Evolutionary conservation across 2,888 invertebrate genomes (phyloP), one percentile per base, ranked within the genome.

Genomic region (Melanargia galathea): DNA sequence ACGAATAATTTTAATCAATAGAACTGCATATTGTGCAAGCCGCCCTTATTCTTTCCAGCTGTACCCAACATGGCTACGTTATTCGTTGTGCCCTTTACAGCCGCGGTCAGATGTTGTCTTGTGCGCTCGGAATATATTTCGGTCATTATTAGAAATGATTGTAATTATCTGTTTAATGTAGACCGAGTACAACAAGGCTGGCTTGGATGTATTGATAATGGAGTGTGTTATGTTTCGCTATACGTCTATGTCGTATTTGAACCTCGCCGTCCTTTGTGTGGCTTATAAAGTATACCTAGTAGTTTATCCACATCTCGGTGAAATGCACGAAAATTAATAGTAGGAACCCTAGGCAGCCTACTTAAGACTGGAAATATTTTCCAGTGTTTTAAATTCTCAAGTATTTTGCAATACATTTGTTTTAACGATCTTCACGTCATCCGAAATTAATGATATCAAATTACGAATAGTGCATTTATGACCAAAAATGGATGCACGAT

Each of bases 21-120:
- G 16, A 6, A 55, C 16, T 16, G 46, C 35, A 10, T 48, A 58
- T 58, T 58, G 58, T 58, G 48, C 35, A 46, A 35, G 46, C 48
- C 58, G 48, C 58, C 58, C 58, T 58, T 87, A 76, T 74, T 74
- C 75, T 73, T 72, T 72, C 67, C 70, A 70, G 48, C 71, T 75
- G 69, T 72, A 84, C 82, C 82, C 81, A 82, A 79, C 83, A 81
- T 71, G 77, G 77, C 81, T 80, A 79, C 72, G 72, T 73, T 82
- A 82, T 80, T 80, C 80, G 72, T 76, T 73, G 77, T 87, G 88
- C 86, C 89, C 89, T 89, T 89, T 89, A 82, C 77, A 80, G 66
- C 72, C 60, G 71, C 75, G 71, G 73, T 73, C 71, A 74, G 72
- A 72, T 74, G 71, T 71, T 71, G 72, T 72, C 70, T 73, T 66